Evolutionary conservation across 1,140 invertebrate genomes (phyloP).

Genomic region (Calycopis cecrops): DNA sequence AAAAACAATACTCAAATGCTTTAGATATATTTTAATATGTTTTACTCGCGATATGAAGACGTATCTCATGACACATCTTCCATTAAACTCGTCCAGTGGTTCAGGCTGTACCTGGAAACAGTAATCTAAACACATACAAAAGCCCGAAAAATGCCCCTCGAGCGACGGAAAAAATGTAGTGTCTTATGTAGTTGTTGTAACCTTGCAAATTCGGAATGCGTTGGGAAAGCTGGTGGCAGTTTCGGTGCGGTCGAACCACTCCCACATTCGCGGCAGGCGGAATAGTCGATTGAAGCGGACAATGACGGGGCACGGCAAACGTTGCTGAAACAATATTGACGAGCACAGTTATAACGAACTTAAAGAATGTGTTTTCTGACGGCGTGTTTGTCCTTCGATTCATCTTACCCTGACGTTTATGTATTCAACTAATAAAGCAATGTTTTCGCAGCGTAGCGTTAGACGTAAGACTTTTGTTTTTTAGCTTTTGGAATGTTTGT

Average conservation of each 20-base stretch:
- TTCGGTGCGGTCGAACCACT: slow-evolving; percentile 96
- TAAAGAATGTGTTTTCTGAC: slow-evolving; percentile 45
- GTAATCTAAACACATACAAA: too few relatives aligned
- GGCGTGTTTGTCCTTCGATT: slow-evolving; percentile 30
- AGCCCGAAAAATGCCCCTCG: too few relatives aligned
- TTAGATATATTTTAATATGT: too few relatives aligned
- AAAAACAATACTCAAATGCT: too few relatives aligned
- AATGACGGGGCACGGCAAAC: slow-evolving; percentile 87
- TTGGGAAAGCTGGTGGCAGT: slow-evolving; percentile 95
- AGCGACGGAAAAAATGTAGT: not conserved
- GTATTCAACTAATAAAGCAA: not conserved
- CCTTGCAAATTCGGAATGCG: slow-evolving; percentile 89
- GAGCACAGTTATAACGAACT: slow-evolving; percentile 42
- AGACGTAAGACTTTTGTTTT: too few relatives aligned
- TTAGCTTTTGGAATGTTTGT: too few relatives aligned
- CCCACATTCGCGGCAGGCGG: slow-evolving; percentile 85
- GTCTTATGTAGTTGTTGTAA: slow-evolving; percentile 30
- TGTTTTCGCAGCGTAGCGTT: too few relatives aligned
- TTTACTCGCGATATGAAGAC: too few relatives aligned
- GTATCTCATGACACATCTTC: too few relatives aligned
- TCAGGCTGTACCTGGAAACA: too few relatives aligned
- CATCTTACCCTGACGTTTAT: slow-evolving; percentile 19
- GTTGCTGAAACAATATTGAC: slow-evolving; percentile 63
- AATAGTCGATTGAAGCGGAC: slow-evolving; percentile 91
- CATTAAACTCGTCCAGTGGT: too few relatives aligned